A percentile compares a stretch with the other conserved stretches of the same genome.
phyloP scores from a whole-genome alignment of 1,140 invertebrate species.

The Drosophila nebulosa region DNA sequence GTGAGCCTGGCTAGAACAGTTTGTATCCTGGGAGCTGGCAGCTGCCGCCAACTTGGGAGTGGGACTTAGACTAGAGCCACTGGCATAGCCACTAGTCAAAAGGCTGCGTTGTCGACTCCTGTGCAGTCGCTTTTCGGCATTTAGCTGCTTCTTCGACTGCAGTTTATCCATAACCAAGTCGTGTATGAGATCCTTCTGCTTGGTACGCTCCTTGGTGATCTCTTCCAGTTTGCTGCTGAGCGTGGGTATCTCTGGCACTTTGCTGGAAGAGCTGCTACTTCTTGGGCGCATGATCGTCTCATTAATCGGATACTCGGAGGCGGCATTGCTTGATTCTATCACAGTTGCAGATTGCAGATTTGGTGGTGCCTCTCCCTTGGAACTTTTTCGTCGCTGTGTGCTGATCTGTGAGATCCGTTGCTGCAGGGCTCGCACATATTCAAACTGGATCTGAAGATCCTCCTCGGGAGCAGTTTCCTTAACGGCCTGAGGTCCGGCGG shows the following conservation, averaged over 20 bases:
- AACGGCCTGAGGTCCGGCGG: conserved; percentile 24
- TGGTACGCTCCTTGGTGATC: conserved; percentile 85
- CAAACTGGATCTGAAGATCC: conserved; percentile 74
- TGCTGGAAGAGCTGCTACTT: conserved; percentile 56
- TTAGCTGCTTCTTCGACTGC: conserved; percentile 85
- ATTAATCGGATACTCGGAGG: background rate
- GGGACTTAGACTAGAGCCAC: conserved; percentile 65
- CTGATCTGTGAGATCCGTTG: conserved; percentile 88
- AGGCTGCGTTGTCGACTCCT: conserved; percentile 76
- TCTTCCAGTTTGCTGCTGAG: conserved; percentile 83
- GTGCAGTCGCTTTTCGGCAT: conserved; percentile 83
- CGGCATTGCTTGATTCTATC: conserved; percentile 60
- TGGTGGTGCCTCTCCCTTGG: conserved; percentile 81
- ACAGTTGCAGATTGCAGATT: conserved; percentile 62
- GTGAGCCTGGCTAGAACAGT: conserved; percentile 72
- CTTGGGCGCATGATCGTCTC: conserved; percentile 35
- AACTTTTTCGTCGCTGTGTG: conserved; percentile 85
- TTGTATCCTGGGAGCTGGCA: conserved; percentile 55
- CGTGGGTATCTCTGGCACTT: conserved; percentile 77
- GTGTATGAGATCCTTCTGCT: conserved; percentile 87
- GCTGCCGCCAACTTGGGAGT: conserved; percentile 70
- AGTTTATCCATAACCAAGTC: conserved; percentile 90
- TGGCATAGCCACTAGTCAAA: conserved; percentile 70
- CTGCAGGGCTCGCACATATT: conserved; percentile 86
- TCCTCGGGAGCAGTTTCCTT: conserved; percentile 51